A percentile compares a stretch with the other conserved stretches of the same genome.
These are phyloP conservation scores for Microcebus ravelobensis DNA, from an alignment of 2,113 vertebrate species.

Conservation along the genomic window DNA sequence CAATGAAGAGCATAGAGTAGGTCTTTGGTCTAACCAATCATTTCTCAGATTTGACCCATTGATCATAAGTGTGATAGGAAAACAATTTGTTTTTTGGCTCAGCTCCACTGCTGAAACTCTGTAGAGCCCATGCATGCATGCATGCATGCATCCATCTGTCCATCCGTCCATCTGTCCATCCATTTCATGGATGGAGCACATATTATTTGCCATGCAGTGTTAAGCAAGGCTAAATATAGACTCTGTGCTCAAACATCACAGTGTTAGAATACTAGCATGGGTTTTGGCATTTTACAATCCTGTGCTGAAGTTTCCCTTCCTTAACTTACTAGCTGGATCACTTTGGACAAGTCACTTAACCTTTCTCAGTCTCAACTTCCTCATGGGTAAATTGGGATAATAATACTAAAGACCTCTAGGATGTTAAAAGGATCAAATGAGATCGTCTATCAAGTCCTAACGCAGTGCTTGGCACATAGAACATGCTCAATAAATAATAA, in stretches of 20 bases:
- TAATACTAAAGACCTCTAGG: not conserved
- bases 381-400: slow-evolving; percentile 10
- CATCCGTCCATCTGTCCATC: not conserved
- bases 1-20: not conserved
- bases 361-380: slow-evolving; percentile 29
- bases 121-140: not conserved
- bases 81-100: not conserved
- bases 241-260: not conserved
- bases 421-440: not conserved
- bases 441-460: not conserved
- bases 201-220: not conserved
- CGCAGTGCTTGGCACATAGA: not conserved
- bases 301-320: not conserved
- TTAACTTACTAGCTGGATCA: slow-evolving; percentile 7
- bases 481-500: not conserved
- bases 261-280: not conserved
- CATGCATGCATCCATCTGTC: not conserved
- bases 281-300: slow-evolving; percentile 23
- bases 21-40: not conserved
- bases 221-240: not conserved
- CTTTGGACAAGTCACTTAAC: not conserved
- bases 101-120: not conserved
- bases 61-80: not conserved
- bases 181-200: not conserved
- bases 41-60: not conserved